Base-by-base conservation (phyloP, 2,797 vertebrate species). In the Paramormyrops hopkinsi region DNA sequence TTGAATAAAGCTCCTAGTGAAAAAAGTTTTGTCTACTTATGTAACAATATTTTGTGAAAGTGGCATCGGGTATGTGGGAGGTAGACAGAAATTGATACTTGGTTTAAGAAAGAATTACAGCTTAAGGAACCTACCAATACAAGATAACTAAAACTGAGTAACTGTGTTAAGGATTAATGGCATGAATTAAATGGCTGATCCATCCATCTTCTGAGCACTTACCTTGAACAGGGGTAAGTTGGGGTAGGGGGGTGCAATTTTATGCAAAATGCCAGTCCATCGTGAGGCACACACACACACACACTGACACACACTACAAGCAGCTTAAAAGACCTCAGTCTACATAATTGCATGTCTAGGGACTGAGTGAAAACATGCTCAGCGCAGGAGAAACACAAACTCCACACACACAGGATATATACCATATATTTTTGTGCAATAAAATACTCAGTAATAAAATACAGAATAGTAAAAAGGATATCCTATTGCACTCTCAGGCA, bases 11-110 rank as follows among this genome's bases (percentile, higher is more conserved):
- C 92, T 92, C 94, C 92, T 85, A 89, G 48, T 88, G 4, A 51
- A 56, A 95, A 95, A 96, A 25, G 22, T 62, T 25, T 62, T 95
- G 95, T 92, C 92, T 94, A 94, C 92, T 94, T 95, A 95, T 95
- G 93, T 94, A 95, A 96, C 95, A 79, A n/a, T 17, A 44, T 79
- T 89, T 94, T 92, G 91, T 92, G 91, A 69, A 92, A 90, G 90
- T 92, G 90, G 90, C 62, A 90, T 90, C 90, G 46, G 29, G 89
- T 90, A 87, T 79, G 84, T 89, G 88, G 91, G 93, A 94, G 85
- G 50, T n/a, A 53, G 92, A 91, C 94, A 93, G 92, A 92, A 94
- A 91, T 90, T 93, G 90, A 92, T 93, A 83, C 91, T 93, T 90
- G 44, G 93, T 91, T 93, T 88, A 62, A 46, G 89, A 92, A 92